Evolutionary conservation across 2,888 invertebrate genomes (phyloP).

Genomic region (Nemoura dubitans): DNA sequence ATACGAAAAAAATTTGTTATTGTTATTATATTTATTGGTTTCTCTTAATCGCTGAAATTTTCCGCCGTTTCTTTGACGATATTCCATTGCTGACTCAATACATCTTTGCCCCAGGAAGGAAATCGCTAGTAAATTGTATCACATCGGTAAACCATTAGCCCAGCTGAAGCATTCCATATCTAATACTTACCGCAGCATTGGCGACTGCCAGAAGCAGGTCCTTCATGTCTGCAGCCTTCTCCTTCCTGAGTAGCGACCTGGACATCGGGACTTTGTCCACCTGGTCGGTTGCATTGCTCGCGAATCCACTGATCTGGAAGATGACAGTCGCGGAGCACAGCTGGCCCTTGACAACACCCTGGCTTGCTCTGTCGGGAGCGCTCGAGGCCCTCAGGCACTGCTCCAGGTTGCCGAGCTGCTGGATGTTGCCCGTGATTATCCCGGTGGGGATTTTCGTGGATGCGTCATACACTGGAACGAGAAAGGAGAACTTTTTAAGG

Average conservation of each 20-base stretch:
- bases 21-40: too few species aligned
- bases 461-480: slow-evolving; percentile 50
- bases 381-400: slow-evolving; percentile 47
- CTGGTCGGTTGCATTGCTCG: not conserved
- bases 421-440: slow-evolving; percentile 50
- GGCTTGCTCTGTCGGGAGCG: slow-evolving; percentile 17
- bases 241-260: not conserved
- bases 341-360: slow-evolving; percentile 44
- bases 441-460: slow-evolving; percentile 50
- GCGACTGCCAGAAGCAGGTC: slow-evolving; percentile 42
- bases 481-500: slow-evolving; percentile 52
- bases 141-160: too few species aligned
- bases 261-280: not conserved
- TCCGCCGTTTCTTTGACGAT: too few species aligned
- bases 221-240: slow-evolving; percentile 33
- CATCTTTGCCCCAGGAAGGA: too few species aligned
- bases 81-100: too few species aligned
- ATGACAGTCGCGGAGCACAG: slow-evolving; percentile 43
- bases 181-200: slow-evolving; percentile 45
- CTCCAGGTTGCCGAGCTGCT: slow-evolving; percentile 50
- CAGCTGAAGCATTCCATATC: too few species aligned
- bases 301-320: slow-evolving; percentile 39
- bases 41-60: too few species aligned
- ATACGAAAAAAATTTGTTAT: too few species aligned
- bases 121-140: too few species aligned